These are phyloP conservation scores for Phlogophora meticulosa DNA, from an alignment of 2,888 invertebrate genomes.

Conservation along the genomic window DNA sequence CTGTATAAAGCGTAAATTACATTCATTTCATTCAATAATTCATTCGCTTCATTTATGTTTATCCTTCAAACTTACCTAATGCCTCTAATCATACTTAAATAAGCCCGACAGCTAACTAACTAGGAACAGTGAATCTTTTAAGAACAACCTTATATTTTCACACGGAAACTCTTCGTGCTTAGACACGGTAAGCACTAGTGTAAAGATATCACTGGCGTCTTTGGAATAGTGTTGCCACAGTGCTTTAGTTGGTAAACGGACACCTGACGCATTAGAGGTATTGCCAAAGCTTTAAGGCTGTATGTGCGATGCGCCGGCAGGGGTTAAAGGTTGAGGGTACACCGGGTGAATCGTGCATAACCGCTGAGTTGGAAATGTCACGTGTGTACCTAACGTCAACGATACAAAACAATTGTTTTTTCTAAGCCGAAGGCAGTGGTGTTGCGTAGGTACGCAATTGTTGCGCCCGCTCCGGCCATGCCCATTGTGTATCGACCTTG, in stretches of 20 bases:
- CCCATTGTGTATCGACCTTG: conserved; percentile 76
- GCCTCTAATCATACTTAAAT: conserved; percentile 15
- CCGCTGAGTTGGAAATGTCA: conserved; percentile 57
- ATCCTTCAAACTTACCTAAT: conserved; percentile 16
- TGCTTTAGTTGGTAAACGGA: conserved; percentile 39
- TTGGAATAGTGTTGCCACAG: conserved; percentile 13
- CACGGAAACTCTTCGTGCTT: conserved; percentile 34
- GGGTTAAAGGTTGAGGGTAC: conserved; percentile 65
- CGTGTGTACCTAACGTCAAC: conserved; percentile 51
- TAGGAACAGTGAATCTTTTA: conserved; percentile 27
- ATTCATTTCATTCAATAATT: background rate
- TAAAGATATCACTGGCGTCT: background rate
- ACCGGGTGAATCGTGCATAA: conserved; percentile 49
- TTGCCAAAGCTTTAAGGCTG: conserved; percentile 50
- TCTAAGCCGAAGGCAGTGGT: conserved; percentile 54
- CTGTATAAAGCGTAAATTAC: conserved; percentile 12
- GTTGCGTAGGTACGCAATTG: conserved; percentile 62
- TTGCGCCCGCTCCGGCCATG: conserved; percentile 51
- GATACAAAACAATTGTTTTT: conserved; percentile 56
- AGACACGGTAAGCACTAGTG: conserved; percentile 24
- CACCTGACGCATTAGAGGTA: conserved; percentile 31
- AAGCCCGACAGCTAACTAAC: conserved; percentile 7
- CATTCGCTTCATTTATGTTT: conserved; percentile 1
- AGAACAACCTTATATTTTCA: conserved; percentile 27
- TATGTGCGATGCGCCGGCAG: conserved; percentile 40